Base-by-base conservation (phyloP, 2,113 vertebrate genomes). In the Amblyornis subalaris region DNA sequence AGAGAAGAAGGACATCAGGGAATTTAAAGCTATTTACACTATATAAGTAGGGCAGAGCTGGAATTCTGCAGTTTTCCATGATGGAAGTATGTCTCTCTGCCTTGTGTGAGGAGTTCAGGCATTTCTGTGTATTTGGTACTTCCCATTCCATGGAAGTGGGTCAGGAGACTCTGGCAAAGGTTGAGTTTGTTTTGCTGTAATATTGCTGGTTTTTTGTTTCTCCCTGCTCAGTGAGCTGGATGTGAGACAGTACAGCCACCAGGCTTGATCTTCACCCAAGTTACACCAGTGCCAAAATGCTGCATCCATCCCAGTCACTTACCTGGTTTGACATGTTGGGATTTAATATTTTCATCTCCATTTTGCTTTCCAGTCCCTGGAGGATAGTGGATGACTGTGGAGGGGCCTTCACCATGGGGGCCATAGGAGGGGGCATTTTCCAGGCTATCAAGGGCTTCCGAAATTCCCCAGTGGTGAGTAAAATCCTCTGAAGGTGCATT, bases 371-470 rank as follows among this genome's bases (percentile, higher is more conserved):
- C 10, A 99, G 99, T 83, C 99, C 99, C 64, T 99, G 99, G 99
- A 98, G 99, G 96, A 99, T 99, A 71, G 99, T 99, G 60, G 99
- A 99, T 55, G 99, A 99, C 95, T 99, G 99, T 23, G 99, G 99
- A 14, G 99, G 99, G 1, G 99, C 99, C 45, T 99, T 99, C 95
- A 99, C 99, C 1, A 99, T 99, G 99, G 99, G 99, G 29, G 98
- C 98, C 61, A 99, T 99, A 42, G 99, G 99, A 89, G 99, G 99
- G 55, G 99, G 99, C 40, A 98, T 99, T 90, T 99, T 99, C 96
- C 99, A 99, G 90, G 98, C 99, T 12, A 98, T 99, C 71, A 99
- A 99, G 97, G 99, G 99, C 44, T 99, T 99, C 94, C 98, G 99
- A 92, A 99, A 99, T 90, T 98, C 99, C 83, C 99, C 99, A 29